phyloP scores from a whole-genome alignment of 1,140 invertebrate genomes.

The Drosophila lacertosa region DNA sequence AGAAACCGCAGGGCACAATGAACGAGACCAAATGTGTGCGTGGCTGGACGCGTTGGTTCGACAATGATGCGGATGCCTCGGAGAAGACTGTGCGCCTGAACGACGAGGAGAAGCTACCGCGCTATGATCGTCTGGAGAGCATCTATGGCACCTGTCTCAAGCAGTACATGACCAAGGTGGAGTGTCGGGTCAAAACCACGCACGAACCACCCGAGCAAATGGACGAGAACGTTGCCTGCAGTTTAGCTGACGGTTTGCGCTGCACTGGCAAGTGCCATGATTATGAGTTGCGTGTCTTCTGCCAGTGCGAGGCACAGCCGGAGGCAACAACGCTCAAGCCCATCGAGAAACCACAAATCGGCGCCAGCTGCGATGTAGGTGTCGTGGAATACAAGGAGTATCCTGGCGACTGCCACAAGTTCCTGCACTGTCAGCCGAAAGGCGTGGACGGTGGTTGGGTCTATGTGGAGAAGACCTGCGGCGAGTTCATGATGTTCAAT shows the following conservation, averaged over 20 bases:
- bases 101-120: conserved; percentile 75
- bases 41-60: conserved; percentile 92
- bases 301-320: conserved; percentile 86
- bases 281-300: conserved; percentile 90
- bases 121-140: conserved; percentile 72
- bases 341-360: conserved; percentile 57
- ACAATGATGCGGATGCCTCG: conserved; percentile 85
- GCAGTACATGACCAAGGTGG: conserved; percentile 88
- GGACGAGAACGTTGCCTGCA: conserved; percentile 90
- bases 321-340: conserved; percentile 31
- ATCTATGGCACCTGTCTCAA: conserved; percentile 68
- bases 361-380: conserved; percentile 55
- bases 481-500: conserved; percentile 87
- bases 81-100: conserved; percentile 73
- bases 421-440: conserved; percentile 86
- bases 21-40: conserved; percentile 85
- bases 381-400: conserved; percentile 83
- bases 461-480: conserved; percentile 86
- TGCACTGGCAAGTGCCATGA: conserved; percentile 87
- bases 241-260: conserved; percentile 88
- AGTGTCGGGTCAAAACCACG: conserved; percentile 88
- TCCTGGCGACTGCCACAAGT: conserved; percentile 86
- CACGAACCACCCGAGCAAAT: conserved; percentile 88
- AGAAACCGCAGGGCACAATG: conserved; percentile 45
- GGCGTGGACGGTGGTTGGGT: conserved; percentile 58